Evolutionary conservation across 2,888 invertebrate species (phyloP), one percentile per base, ranked within the genome.

Genomic region (Apamea monoglypha): DNA sequence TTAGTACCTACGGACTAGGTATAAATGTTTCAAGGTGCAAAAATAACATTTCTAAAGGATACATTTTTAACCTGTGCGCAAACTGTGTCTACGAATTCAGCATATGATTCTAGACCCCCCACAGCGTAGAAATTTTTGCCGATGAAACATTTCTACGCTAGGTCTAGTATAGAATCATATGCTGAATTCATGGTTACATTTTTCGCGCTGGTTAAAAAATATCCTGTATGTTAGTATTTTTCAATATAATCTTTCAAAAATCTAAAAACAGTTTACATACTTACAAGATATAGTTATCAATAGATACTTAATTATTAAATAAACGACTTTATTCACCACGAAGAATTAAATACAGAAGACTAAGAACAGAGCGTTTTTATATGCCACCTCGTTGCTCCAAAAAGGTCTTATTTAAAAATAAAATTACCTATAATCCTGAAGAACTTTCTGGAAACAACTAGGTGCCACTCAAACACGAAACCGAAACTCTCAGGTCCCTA

Each of bases 401-500:
- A 70, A 83, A 69, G 5, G 12, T 44, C 12, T 68, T 16, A 63
- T 56, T 63, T 44, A 71, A 69, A 70, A 36, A 66, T 66, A 59
- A 76, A 71, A 71, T 59, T 67, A 59, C 44, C 73, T 82, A 82
- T 56, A 59, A 73, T 63, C 36, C 25, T 50, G 64, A 59, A 84
- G 53, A 79, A 69, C 32, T 29, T 77, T 84, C 29, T 59, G 53
- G 66, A 80, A 84, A 47, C 44, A 83, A 71, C 56, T 61, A 82
- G 44, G 61, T 47, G 32, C 18, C 66, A 73, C 16, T 25, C n/a
- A 53, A 74, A 80, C 64, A 79, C 36, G 76, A 84, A 86, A 80
- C 47, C 14, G 77, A 82, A 83, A 81, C 77, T 68, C 53, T 93
- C 93, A 94, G 93, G 93, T 94, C 92, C 91, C 93, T 83, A 84